Percentiles rank a stretch among this genome's conserved stretches.
Evolutionary conservation across 2,797 vertebrate species (phyloP).

Genomic region (Sebastes glaucus): DNA sequence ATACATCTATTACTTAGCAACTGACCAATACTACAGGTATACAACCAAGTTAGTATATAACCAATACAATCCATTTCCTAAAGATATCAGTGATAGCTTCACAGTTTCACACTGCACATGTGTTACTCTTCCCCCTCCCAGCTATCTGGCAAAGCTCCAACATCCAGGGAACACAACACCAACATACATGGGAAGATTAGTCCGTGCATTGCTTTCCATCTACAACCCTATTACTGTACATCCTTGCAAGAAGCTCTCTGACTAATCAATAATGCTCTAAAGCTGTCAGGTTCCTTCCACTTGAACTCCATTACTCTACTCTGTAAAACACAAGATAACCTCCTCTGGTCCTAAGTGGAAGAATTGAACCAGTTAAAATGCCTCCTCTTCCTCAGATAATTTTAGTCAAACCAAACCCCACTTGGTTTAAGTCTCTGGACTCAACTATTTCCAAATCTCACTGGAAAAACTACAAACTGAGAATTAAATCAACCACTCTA

Average conservation of each 20-base stretch:
- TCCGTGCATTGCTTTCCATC: background rate
- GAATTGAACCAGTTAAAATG: background rate
- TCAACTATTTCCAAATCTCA: background rate
- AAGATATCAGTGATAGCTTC: background rate
- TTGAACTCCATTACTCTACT: background rate
- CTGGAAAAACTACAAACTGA: background rate
- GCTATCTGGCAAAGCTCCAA: background rate
- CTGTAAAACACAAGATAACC: background rate
- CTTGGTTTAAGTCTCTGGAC: too few species aligned
- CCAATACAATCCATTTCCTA: background rate
- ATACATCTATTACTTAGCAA: background rate
- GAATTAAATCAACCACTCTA: background rate
- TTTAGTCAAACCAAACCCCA: background rate
- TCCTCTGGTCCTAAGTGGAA: background rate
- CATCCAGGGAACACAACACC: background rate
- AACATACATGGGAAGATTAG: background rate
- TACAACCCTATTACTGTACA: background rate
- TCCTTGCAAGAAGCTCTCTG: background rate
- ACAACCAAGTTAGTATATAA: background rate
- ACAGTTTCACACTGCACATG: too few species aligned
- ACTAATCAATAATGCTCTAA: background rate
- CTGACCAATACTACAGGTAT: background rate
- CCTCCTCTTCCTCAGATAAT: background rate
- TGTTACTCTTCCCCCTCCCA: background rate
- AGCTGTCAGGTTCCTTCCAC: background rate